Conservation (phyloP, 2,113 vertebrate genomes). For the Upupa epops region DNA sequence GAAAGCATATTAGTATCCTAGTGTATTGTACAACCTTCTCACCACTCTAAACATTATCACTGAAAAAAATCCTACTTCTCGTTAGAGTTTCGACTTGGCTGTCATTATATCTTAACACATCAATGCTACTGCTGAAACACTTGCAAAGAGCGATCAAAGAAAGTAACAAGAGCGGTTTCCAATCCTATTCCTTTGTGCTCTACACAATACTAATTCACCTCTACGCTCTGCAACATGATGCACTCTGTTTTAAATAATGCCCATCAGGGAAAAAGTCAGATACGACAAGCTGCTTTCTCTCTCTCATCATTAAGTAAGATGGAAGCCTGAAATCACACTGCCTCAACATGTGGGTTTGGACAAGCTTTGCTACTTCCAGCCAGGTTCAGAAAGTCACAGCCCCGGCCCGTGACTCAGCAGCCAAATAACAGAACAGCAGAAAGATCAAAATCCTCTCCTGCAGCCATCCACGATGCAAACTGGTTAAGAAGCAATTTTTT, state of each 20-base stretch:
- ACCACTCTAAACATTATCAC: not conserved
- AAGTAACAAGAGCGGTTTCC: not conserved
- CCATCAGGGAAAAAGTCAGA: not conserved
- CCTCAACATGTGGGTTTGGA: slow-evolving; percentile 17
- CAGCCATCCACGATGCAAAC: not conserved
- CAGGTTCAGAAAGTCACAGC: not conserved
- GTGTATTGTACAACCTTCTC: no score
- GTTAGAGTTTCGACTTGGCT: not conserved
- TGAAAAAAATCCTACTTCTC: not conserved
- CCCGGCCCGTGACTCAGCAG: slow-evolving; percentile 70
- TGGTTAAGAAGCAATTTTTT: not conserved
- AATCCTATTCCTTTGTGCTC: rapidly evolving
- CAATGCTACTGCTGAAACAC: not conserved
- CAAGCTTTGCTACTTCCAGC: slow-evolving; percentile 9
- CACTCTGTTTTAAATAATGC: not conserved
- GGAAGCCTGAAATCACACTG: not conserved
- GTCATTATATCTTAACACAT: not conserved
- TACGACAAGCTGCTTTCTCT: not conserved
- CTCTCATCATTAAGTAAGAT: not conserved
- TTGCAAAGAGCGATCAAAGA: not conserved
- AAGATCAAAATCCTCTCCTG: not conserved
- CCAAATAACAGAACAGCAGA: not conserved
- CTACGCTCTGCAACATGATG: not conserved
- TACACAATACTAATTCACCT: not conserved
- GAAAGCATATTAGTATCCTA: no score